Evolutionary conservation across 2,797 vertebrate genomes (phyloP), one percentile per base, ranked within the genome.

Genomic region (Iguana delicatissima): DNA sequence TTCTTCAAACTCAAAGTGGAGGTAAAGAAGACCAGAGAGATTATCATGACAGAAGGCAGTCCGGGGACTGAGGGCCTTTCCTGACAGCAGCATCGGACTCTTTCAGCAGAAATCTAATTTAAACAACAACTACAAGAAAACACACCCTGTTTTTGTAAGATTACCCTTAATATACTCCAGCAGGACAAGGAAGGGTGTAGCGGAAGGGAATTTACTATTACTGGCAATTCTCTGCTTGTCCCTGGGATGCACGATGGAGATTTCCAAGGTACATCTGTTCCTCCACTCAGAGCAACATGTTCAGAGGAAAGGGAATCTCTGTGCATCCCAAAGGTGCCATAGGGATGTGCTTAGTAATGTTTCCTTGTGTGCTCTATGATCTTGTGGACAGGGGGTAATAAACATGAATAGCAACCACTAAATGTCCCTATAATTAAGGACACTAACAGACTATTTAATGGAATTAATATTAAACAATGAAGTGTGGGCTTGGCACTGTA

Each of bases 241-340:
- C 24, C 2, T 3, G 20, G 24, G 8, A 4, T 0, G 6, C 29
- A 32, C 3, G 38, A 2, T 32, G 29, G 57, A 12, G 38, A 76
- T 83, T 83, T 83, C 52, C 6, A 46, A 83, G 38, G 72, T 59
- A 13, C 22, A 6, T 22, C 18, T 83, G 42, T 62, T 46, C 69
- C 18, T 46, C 88, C 29, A 50, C 59, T 57, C 9, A 80, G 24
- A 46, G n/a, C 52, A n/a, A 42, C 18, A 46, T 64, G 42, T 89
- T 64, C 73, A 26, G 35, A 76, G 88, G 88, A 89, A 84, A 84
- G 52, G 88, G 81, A 89, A 89, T 9, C 42, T 1, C 8, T n/a
- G 14, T 7, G 14, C 29, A 6, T 80, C 10, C 72, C 80, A 74
- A 82, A 35, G 69, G 87, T 18, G 57, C 50, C 52, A 38, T 10